Evolutionary conservation across 2,113 vertebrate genomes (phyloP), one percentile per base, ranked within the genome.

Genomic region (Poeciliopsis turrubarensis): DNA sequence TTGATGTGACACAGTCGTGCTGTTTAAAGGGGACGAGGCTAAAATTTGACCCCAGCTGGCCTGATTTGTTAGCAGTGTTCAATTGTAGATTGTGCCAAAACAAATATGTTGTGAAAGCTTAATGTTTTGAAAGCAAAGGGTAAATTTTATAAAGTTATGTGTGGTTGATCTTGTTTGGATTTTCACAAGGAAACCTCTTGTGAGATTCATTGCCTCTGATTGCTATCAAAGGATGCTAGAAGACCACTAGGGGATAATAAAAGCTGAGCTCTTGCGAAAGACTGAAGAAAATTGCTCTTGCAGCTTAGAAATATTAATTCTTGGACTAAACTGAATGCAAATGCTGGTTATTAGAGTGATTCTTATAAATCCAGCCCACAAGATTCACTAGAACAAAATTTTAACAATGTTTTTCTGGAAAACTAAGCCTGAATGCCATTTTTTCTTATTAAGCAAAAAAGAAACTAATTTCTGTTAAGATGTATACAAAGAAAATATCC

Each of bases 11-110:
- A 26, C 54, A 75, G 70, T 65, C 44, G 60, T 68, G 68, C 76
- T 63, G 66, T 67, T 19, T 54, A 81, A 80, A 88, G 62, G 68
- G 6, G 41, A 62, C 0, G 2, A 73, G 44, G 12, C 29, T 12
- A 5, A 17, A 27, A n/a, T 41, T 60, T 68, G 29, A 61, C 51
- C 26, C n/a, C 1, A 47, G 12, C 22, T 65, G 31, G 10, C 8
- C 27, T 25, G 8, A 57, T 57, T n/a, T 57, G 51, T 57, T 57
- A 57, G 51, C 51, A 19, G 1, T n/a, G 51, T n/a, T n/a, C 2
- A 57, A 25, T 25, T 25, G 51, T 25, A 57, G 17, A 47, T 47
- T 1, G 44, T 17, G 5, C 44, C 14, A 5, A 47, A 19, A 19
- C 1, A 17, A 15, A 19, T 19, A 17, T 15, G 14, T 47, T 47